Evolutionary conservation across 2,113 vertebrate species (phyloP), one percentile per base, ranked within the genome.

Genomic region (Lophius piscatorius): DNA sequence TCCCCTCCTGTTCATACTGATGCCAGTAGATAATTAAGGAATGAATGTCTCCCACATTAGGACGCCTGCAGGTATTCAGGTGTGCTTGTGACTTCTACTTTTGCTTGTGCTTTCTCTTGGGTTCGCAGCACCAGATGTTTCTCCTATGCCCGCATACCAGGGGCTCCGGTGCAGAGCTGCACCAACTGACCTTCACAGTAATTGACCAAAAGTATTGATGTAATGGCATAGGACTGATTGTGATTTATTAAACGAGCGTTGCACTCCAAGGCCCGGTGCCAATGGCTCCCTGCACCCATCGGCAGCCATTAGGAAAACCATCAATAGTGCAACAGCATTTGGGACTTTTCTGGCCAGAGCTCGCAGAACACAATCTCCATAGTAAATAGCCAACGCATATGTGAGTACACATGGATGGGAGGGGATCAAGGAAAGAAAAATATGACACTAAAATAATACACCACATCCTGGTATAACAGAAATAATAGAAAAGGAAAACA

Each of bases 191-290:
- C 96, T 98, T 97, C 94, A 92, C 91, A 90, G 95, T 98, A 98
- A 98, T 98, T 98, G 96, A 98, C 95, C 94, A 93, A 95, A 97
- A 96, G 94, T 97, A 98, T 98, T 95, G 96, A 98, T 95, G 95
- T 95, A 95, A 95, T 94, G 94, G 95, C 94, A 95, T 91, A 89
- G 92, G 94, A 93, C 94, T 98, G 96, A 98, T 98, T 97, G 96
- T 97, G 96, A 98, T 98, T 98, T 97, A 98, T 98, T 96, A 95
- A 96, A 97, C 94, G 93, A 94, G 93, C 90, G 88, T 92, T 91
- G 68, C 86, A 92, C 94, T 94, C 94, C 91, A 91, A 93, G 96
- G 95, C 95, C 91, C 92, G 74, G 93, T 94, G 96, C 96, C 96
- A 98, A 93, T 92, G 90, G 88, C 93, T 93, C 92, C 93, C 92